Base-by-base conservation (phyloP, 2,888 invertebrate species). In the Cantharis rufa region DNA sequence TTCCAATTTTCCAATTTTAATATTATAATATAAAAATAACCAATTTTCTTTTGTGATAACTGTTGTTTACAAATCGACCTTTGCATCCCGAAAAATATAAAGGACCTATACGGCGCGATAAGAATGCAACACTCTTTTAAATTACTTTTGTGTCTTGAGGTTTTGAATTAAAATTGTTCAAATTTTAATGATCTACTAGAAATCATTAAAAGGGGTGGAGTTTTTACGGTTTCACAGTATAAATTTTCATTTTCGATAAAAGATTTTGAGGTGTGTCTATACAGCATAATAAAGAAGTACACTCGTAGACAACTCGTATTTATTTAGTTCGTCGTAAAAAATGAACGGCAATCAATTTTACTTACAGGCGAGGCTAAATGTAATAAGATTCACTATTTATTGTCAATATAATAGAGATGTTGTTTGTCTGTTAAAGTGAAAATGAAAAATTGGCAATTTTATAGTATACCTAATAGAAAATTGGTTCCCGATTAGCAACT, bases 341-440 rank as follows among this genome's bases (percentile, higher is more conserved):
- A 70, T 70, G 48, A 63, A 69, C 16, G 63, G 74, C 64, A 32
- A 70, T 74, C 70, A 70, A 74, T 74, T 70, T 64, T 64, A n/a
- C 28, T 27, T 15, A 27, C 27, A 32, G 74, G 74, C 18, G 70
- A 69, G 70, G 64, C 62, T 62, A 15, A 61, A 73, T 61, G 73
- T 73, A 73, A 73, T 62, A 69, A 73, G 73, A 73, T 73, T 73
- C 72, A 21, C 64, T 66, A 27, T 68, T 73, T 69, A 69, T 73
- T 69, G 69, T 73, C 73, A 61, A 69, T 28, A 27, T 73, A 73
- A 73, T 69, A 28, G 69, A 73, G 21, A 21, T 66, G 24, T 63
- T 21, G 63, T 66, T 66, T 66, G 21, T 66, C 24, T 66, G 48
- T 48, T 48, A 48, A 5, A 48, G 48, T 48, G 48, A 48, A 48